Evolutionary conservation across 2,113 vertebrate genomes (phyloP).

Genomic region (Hippocampus guttulatus): DNA sequence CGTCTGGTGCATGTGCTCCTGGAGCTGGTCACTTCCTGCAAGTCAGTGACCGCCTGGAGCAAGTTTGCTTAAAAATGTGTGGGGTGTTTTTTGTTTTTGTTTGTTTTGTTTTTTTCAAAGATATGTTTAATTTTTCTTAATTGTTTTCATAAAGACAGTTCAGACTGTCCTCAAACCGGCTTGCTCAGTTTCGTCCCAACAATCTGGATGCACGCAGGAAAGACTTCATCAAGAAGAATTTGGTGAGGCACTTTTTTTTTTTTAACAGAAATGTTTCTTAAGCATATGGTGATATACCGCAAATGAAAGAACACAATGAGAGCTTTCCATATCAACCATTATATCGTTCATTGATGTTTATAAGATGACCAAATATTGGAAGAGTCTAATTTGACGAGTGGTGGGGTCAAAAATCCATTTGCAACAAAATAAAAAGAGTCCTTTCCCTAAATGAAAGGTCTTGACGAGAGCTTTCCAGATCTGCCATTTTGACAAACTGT

Average conservation of each 20-base stretch:
- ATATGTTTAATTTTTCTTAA: background rate
- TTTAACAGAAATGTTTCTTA: background rate
- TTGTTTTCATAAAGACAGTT: constrained; percentile 75
- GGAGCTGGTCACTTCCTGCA: constrained; percentile 85
- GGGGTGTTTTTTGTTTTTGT: too few species aligned
- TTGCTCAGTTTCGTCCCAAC: constrained; percentile 78
- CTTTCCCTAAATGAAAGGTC: too few species aligned
- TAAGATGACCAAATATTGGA: too few species aligned
- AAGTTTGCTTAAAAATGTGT: background rate
- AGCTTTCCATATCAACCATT: background rate
- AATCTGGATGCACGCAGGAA: constrained; percentile 77
- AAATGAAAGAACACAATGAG: background rate
- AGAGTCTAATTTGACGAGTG: too few species aligned
- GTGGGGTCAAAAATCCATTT: too few species aligned
- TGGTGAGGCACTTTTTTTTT: constrained; percentile 67
- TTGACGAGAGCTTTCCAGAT: too few species aligned
- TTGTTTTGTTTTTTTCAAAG: background rate
- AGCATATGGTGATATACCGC: background rate
- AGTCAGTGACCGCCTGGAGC: constrained; percentile 64
- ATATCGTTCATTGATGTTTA: background rate
- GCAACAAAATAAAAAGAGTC: too few species aligned
- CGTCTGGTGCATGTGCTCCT: constrained; percentile 76
- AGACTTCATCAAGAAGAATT: constrained; percentile 76
- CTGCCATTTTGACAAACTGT: background rate
- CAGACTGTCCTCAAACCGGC: constrained; percentile 69